Evolutionary conservation across 2,113 vertebrate species (phyloP).

Genomic region (Albula glossodonta): DNA sequence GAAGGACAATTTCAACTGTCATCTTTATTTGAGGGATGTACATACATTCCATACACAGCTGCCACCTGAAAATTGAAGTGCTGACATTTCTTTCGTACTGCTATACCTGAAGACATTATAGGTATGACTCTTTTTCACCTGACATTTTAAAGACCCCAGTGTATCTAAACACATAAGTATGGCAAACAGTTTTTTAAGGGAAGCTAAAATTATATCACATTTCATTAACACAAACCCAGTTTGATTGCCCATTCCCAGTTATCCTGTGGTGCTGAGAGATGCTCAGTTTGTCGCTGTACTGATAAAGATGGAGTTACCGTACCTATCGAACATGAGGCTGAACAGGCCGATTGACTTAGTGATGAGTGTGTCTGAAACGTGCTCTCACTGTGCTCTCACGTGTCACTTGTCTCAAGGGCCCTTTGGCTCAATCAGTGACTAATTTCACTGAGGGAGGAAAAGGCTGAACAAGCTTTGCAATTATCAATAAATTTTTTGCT

Average conservation of each 20-base stretch:
- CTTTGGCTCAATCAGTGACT: not conserved
- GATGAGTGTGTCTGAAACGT: not conserved
- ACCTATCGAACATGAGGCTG: not conserved
- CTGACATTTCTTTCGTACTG: not conserved
- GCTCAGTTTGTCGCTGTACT: not conserved
- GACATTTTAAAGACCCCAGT: not conserved
- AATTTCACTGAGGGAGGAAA: too few species aligned
- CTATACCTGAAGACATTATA: not conserved
- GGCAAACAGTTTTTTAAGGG: not conserved
- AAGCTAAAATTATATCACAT: not conserved
- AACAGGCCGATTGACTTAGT: not conserved
- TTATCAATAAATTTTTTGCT: too few species aligned
- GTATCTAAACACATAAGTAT: not conserved
- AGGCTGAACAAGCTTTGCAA: too few species aligned
- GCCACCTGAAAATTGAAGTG: not conserved
- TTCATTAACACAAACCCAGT: not conserved
- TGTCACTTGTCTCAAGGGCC: not conserved
- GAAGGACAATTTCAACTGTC: not conserved
- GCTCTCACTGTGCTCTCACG: not conserved
- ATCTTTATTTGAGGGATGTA: not conserved
- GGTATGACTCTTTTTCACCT: not conserved
- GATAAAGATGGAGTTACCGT: not conserved
- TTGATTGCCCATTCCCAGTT: not conserved
- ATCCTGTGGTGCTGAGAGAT: too few species aligned
- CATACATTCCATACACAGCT: not conserved